A percentile compares a stretch with the other conserved stretches of the same genome.
Conservation (phyloP, 2,888 invertebrate species). For the Petrolisthes cinctipes region DNA sequence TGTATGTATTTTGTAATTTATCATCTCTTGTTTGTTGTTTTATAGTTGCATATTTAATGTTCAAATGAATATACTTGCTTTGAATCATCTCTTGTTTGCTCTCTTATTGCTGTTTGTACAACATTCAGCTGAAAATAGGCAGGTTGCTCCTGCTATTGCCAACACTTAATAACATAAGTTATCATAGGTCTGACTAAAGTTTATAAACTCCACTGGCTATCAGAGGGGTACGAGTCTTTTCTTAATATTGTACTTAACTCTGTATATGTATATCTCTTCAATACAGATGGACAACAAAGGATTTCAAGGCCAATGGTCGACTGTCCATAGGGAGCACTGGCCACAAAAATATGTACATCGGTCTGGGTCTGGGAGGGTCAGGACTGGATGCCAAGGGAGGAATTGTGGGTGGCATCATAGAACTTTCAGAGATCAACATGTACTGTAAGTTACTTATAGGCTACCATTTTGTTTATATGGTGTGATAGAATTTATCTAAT, state of each 20-base stretch:
- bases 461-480: background rate
- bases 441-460: conserved; percentile 75
- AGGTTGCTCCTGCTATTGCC: background rate
- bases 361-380: conserved; percentile 88
- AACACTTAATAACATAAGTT: too few species aligned
- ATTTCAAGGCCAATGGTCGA: conserved; percentile 91
- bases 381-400: conserved; percentile 96
- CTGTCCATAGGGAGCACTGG: conserved; percentile 94
- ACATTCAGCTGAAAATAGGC: background rate
- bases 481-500: too few species aligned
- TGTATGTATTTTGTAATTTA: conserved; percentile 73
- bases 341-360: conserved; percentile 91
- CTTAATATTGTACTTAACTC: too few species aligned
- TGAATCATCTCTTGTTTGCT: too few species aligned
- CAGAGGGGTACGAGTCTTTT: too few species aligned
- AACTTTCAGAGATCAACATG: conserved; percentile 88
- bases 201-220: too few species aligned
- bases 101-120: too few species aligned
- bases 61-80: too few species aligned
- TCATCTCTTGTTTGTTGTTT: background rate
- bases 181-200: too few species aligned
- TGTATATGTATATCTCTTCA: too few species aligned
- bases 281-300: conserved; percentile 88
- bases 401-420: conserved; percentile 95
- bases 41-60: too few species aligned